Evolutionary conservation across 2,888 invertebrate genomes (phyloP), one percentile per base, ranked within the genome.

Genomic region (Resseliella maxima): DNA sequence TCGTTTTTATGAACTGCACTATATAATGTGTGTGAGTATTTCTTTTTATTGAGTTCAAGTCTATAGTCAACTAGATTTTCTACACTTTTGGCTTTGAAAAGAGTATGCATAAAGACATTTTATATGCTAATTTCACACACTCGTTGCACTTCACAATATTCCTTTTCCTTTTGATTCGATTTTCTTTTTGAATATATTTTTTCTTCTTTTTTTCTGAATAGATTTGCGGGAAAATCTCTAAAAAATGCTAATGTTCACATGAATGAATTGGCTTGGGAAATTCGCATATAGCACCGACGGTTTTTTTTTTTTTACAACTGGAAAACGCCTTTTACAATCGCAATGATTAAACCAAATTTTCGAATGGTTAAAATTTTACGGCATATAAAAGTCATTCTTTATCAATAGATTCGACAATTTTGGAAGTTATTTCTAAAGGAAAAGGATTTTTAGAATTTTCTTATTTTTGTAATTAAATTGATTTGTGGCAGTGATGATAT

Each of bases 61-160:
- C 59, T 72, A n/a, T n/a, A n/a, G n/a, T n/a, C n/a, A 72, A 72
- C 72, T 72, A 31, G 27, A 72, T 72, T 72, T 72, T 72, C 72
- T 72, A 31, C 31, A 72, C 72, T 72, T 72, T 72, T 35, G 72
- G 31, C 31, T 72, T 72, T 15, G n/a, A 27, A 72, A 72, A 72
- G 72, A 72, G 72, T 5, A 0, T 31, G 15, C 72, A 31, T 5
- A 27, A 27, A 31, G 31, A 72, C 31, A 5, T 72, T 72, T 72
- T 31, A 12, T 31, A 72, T 72, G 72, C 72, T 72, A 72, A 72
- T 72, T 72, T 35, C n/a, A 72, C 35, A 72, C 31, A 31, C 72
- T 72, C 72, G 31, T 72, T 72, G 72, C 72, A 72, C 72, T 72
- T 31, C 35, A 72, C 72, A 72, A 72, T 72, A 12, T 12, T 50